Conservation (phyloP, 2,888 invertebrate genomes). For the Augochlorella aurata region DNA sequence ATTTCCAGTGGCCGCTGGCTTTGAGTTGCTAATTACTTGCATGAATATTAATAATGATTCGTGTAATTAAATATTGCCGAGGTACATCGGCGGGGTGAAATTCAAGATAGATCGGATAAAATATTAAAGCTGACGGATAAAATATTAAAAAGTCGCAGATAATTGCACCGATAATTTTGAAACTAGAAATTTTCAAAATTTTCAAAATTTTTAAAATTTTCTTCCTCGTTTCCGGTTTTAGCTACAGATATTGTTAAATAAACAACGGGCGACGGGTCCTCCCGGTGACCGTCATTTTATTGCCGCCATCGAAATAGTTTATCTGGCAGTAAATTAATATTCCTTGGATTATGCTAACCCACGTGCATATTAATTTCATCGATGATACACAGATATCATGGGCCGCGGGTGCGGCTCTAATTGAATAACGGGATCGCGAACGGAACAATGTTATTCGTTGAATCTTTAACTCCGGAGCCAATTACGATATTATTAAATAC, state of each 20-base stretch:
- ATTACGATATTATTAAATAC: constrained; percentile 14
- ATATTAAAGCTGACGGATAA: no score
- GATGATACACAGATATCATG: not conserved
- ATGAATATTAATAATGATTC: constrained; percentile 17
- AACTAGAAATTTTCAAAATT: no score
- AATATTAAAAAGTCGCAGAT: no score
- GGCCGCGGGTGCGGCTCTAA: not conserved
- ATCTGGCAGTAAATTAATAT: not conserved
- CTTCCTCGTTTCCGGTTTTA: no score
- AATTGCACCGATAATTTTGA: no score
- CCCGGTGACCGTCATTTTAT: no score
- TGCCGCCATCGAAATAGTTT: not conserved
- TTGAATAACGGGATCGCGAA: constrained; percentile 1
- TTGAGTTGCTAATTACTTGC: constrained; percentile 9
- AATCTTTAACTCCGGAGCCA: constrained; percentile 12
- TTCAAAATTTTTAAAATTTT: no score
- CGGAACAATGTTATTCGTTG: not conserved
- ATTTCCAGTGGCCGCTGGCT: constrained; percentile 14
- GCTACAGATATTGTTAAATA: no score
- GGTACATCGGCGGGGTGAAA: not conserved
- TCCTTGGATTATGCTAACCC: not conserved
- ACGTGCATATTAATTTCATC: not conserved
- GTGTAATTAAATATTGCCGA: not conserved
- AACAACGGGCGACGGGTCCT: no score
- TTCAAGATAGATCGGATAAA: no score